Conservation (phyloP, 2,113 vertebrate genomes). For the Apaloderma vittatum region DNA sequence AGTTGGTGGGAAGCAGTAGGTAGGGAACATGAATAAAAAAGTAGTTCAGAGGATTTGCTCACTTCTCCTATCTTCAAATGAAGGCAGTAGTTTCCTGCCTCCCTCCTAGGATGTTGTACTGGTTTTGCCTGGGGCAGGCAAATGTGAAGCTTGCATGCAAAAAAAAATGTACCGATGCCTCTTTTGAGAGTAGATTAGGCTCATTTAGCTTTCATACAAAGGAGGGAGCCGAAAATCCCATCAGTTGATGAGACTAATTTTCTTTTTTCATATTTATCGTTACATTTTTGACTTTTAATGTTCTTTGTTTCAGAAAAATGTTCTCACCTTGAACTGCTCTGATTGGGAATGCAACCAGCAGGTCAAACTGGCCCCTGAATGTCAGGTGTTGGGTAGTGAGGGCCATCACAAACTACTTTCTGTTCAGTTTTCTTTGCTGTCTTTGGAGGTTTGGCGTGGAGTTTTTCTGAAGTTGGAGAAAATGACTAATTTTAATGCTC, state of each 20-base stretch:
- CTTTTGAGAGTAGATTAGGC: background rate
- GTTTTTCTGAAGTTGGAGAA: background rate
- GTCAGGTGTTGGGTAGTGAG: background rate
- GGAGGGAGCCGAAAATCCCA: background rate
- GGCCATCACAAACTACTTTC: background rate
- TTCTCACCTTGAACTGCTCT: background rate
- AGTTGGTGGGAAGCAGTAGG: background rate
- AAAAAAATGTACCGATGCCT: background rate
- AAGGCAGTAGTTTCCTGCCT: background rate
- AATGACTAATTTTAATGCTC: background rate
- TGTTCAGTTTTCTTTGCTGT: background rate
- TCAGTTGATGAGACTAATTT: background rate
- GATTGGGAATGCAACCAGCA: background rate
- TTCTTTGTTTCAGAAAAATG: background rate
- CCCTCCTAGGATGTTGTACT: background rate
- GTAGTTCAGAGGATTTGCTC: background rate
- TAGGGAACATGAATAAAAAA: background rate
- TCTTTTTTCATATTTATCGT: background rate
- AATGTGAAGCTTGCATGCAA: background rate
- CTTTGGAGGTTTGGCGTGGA: background rate
- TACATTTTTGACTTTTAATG: background rate
- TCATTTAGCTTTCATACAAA: background rate
- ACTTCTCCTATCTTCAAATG: background rate
- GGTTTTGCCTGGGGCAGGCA: background rate
- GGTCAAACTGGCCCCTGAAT: background rate